phyloP scores from a whole-genome alignment of 53 echinoderm and acorn worm genomes.

The Holothuria scabra region DNA sequence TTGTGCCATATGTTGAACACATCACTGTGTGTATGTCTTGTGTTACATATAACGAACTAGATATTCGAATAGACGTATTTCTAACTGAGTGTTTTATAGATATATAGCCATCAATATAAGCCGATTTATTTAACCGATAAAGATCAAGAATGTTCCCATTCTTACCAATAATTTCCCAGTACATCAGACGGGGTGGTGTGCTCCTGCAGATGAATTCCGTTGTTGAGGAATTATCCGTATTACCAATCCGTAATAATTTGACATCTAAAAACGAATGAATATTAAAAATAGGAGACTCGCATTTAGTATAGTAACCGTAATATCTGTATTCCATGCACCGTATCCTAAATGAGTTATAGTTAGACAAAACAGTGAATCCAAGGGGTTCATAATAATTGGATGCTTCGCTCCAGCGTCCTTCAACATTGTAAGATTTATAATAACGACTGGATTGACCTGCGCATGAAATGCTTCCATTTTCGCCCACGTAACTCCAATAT shows the following conservation, averaged over 20 bases:
- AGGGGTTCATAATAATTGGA: no score
- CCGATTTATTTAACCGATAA: neutral
- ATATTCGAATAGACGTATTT: neutral
- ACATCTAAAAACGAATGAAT: neutral
- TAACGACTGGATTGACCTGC: no score
- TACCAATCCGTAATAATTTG: neutral
- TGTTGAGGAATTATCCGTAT: neutral
- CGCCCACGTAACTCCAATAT: no score
- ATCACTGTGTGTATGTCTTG: neutral
- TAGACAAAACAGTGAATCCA: no score
- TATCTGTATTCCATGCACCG: no score
- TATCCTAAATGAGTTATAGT: no score
- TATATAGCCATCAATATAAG: neutral
- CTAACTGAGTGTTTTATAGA: neutral
- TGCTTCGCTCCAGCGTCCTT: no score
- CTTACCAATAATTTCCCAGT: neutral
- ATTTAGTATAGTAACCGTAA: no score
- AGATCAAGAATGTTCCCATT: neutral
- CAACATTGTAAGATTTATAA: no score
- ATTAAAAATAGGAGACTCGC: no score
- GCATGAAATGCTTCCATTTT: no score
- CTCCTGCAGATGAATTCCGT: neutral
- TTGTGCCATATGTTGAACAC: conserved; percentile 10
- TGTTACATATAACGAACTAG: no score
- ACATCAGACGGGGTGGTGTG: conserved; percentile 6